Evolutionary conservation across 2,797 vertebrate genomes (phyloP).

Genomic region (Notolepis coatsorum): DNA sequence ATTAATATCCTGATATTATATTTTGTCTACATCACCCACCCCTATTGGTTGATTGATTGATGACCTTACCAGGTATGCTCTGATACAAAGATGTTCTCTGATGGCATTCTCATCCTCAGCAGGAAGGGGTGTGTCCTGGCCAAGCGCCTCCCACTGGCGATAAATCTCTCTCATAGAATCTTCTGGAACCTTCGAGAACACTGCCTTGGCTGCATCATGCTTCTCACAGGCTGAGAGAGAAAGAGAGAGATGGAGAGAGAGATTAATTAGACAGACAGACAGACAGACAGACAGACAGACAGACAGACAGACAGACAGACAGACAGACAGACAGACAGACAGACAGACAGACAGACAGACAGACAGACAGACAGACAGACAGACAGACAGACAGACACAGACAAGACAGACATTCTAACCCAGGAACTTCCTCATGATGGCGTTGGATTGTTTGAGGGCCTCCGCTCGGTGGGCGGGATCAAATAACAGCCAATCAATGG

Average conservation of each 20-base stretch:
- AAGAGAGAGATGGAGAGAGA: no score
- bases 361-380: not conserved
- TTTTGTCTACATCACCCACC: no score
- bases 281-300: not conserved
- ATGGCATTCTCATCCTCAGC: slow-evolving; percentile 95
- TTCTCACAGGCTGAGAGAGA: slow-evolving; percentile 89
- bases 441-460: slow-evolving; percentile 96
- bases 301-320: not conserved
- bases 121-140: slow-evolving; percentile 85
- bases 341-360: not conserved
- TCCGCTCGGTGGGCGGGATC: slow-evolving; percentile 93
- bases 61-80: slow-evolving; percentile 92
- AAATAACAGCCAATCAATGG: slow-evolving; percentile 97
- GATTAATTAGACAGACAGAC: not conserved
- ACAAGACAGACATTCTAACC: slow-evolving; percentile 67
- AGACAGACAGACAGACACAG: slow-evolving; percentile 22
- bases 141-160: slow-evolving; percentile 89
- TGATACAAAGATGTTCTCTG: slow-evolving; percentile 94
- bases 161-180: slow-evolving; percentile 96
- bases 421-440: slow-evolving; percentile 97
- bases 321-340: not conserved
- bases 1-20: no score
- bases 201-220: slow-evolving; percentile 94
- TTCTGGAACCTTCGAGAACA: slow-evolving; percentile 95
- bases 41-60: no score